Evolutionary conservation across 2,797 vertebrate genomes (phyloP), one percentile per base, ranked within the genome.

Genomic region (Myiotriccus ornatus): DNA sequence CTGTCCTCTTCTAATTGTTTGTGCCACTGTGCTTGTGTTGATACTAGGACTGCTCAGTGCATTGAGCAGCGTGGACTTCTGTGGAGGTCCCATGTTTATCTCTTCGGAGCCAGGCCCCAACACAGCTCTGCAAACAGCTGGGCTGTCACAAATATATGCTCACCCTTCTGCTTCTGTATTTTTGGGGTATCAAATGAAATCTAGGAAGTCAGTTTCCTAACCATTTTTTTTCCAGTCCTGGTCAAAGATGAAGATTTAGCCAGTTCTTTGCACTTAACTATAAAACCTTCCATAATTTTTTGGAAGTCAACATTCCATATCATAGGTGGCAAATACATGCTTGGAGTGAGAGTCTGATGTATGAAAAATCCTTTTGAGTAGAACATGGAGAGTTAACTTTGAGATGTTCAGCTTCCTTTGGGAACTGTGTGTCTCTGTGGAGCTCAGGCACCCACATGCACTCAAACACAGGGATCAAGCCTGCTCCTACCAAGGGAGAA

Each of bases 121-220:
- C 7, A 35, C 7, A 57, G 7, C 9, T 68, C 68, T 89, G n/a
- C 32, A 41, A 87, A 49, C 8, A 20, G 14, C 18, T 56, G 53
- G 3, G 1, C 32, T 49, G 2, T 30, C 15, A 63, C 22, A 21
- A 14, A 5, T 47, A 10, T 34, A 12, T 2, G 4, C 7, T 80
- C 6, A 44, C 2, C 7, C 21, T 88, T 74, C 47, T 74, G 34
- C 24, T 60, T 56, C 35, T 52, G 39, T 49, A 5, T 85, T 81
- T 69, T 35, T 46, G 27, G 21, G 3, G 2, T 30, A 52, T 23
- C 24, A 59, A 34, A 47, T 25, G 32, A 69, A 88, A 73, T n/a
- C 13, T 34, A 78, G 44, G 27, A 82, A 69, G 19, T 15, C 4
- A 34, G 18, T 62, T 92, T 82, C 39, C 52, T 34, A 34, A 30